A percentile compares a stretch with the other conserved stretches of the same genome.
Conservation (phyloP, 2,797 vertebrate genomes). For the Hoplostethus atlanticus region DNA sequence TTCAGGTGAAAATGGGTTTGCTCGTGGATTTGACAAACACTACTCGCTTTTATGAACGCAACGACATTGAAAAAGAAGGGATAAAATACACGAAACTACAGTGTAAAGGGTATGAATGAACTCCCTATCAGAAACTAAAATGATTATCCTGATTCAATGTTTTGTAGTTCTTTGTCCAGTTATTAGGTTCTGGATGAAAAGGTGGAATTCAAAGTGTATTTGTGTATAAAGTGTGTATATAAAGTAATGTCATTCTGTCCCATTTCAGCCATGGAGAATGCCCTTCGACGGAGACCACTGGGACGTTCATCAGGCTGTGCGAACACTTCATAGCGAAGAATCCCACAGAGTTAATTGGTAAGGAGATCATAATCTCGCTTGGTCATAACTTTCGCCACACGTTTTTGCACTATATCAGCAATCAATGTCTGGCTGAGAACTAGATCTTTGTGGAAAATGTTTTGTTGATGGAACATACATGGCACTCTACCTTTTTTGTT, state of each 20-base stretch:
- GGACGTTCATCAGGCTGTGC: slow-evolving; percentile 92
- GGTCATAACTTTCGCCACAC: neutral
- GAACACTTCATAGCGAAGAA: slow-evolving; percentile 94
- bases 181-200: neutral
- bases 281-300: slow-evolving; percentile 91
- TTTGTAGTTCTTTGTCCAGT: neutral
- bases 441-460: too few relatives aligned
- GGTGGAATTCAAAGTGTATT: neutral
- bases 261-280: slow-evolving; percentile 92
- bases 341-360: slow-evolving; percentile 95
- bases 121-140: neutral
- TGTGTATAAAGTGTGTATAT: neutral
- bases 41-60: slow-evolving; percentile 94
- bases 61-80: slow-evolving; percentile 96
- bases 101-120: slow-evolving; percentile 93
- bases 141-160: neutral
- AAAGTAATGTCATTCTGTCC: slow-evolving; percentile 4
- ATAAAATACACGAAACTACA: slow-evolving; percentile 95
- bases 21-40: slow-evolving; percentile 98
- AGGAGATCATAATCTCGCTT: slow-evolving; percentile 4
- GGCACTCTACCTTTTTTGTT: too few relatives aligned
- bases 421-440: too few relatives aligned
- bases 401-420: too few relatives aligned
- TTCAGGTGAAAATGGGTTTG: slow-evolving; percentile 96
- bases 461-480: too few relatives aligned